Evolutionary conservation across 2,113 vertebrate genomes (phyloP).

Genomic region (Boleophthalmus pectinirostris): DNA sequence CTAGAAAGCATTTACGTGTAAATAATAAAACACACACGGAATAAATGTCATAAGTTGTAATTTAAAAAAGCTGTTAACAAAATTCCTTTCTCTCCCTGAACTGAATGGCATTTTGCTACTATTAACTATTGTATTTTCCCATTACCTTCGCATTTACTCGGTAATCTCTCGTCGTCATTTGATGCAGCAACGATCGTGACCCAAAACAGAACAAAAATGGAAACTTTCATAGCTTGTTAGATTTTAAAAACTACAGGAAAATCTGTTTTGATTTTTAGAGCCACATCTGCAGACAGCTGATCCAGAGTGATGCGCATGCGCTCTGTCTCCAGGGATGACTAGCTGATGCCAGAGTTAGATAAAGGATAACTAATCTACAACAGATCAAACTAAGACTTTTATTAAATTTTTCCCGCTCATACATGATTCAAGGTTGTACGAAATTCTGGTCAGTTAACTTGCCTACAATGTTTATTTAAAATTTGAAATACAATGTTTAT

Average conservation of each 20-base stretch:
- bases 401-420: too few species aligned
- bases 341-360: conserved; percentile 19
- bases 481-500: too few species aligned
- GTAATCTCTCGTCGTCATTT: conserved; percentile 77
- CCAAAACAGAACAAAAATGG: conserved; percentile 33
- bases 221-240: conserved; percentile 46
- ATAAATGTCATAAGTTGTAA: background rate
- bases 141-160: conserved; percentile 87
- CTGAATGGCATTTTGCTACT: background rate
- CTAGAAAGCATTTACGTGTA: too few species aligned
- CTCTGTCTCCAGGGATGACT: background rate
- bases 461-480: too few species aligned
- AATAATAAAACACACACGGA: too few species aligned
- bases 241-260: background rate
- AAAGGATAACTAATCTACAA: conserved; percentile 16
- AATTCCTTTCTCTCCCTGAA: background rate
- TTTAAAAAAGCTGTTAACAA: background rate
- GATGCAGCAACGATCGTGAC: conserved; percentile 49
- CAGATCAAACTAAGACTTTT: background rate
- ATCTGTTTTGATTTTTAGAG: background rate
- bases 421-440: too few species aligned
- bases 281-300: conserved; percentile 65
- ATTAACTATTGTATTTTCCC: conserved; percentile 18
- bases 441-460: too few species aligned
- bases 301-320: conserved; percentile 52